A percentile compares a stretch with the other conserved stretches of the same genome.
Evolutionary conservation across 2,113 vertebrate genomes (phyloP).

Genomic region (human (Homo sapiens)): GRCh38 chr7:29472501-29473000

Average conservation of each 20-base stretch:
- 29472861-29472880: neutral
- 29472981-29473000: neutral
- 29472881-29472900: neutral
- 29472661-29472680: neutral
- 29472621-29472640: neutral
- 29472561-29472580: neutral
- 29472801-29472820: neutral
- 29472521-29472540: neutral
- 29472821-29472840: neutral
- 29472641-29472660: neutral
- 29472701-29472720: neutral
- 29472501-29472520: neutral
- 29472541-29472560: neutral
- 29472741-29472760: neutral
- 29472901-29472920: neutral
- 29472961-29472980: neutral
- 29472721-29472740: neutral
- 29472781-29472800: neutral
- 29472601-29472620: neutral
- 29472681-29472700: neutral
- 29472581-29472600: neutral
- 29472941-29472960: constrained; percentile 29
- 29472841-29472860: neutral
- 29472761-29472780: neutral
- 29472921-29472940: neutral